Base-by-base conservation (phyloP, 2,888 invertebrate genomes). In the Hipparchia sbordonii region DNA sequence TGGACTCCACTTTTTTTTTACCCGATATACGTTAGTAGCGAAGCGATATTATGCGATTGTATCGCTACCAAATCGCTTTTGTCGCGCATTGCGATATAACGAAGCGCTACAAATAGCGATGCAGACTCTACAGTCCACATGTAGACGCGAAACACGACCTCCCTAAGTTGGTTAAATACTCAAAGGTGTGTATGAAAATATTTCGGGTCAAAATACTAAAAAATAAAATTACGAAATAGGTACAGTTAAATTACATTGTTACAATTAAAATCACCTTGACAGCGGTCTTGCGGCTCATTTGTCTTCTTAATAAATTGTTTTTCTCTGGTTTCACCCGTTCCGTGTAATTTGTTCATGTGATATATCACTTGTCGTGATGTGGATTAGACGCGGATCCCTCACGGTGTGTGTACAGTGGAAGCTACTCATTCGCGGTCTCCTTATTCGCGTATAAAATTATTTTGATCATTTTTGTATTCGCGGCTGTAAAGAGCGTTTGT, bases 251-350 rank as follows among this genome's bases (percentile, higher is more conserved):
- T 75, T 82, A 82, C 81, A 79, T 79, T 82, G 84, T 83, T 82
- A 85, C 85, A 87, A 89, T 89, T 88, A 85, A 87, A 89, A 85
- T 83, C 79, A 80, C 78, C 84, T 85, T 79, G 77, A 76, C 77
- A 79, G 74, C 76, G 74, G 77, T 76, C 72, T 72, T 69, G 76
- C 70, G 78, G 78, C 83, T 84, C 87, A 84, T 89, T 87, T 85
- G 87, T 89, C 89, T 87, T 85, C 84, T 82, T 89, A 89, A 91
- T 85, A 89, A 90, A 90, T 90, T 88, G 89, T 91, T 90, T 90
- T 89, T 88, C 86, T 83, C 82, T 78, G 82, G 80, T 80, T 77
- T 75, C 74, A 75, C 75, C 81, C 81, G 83, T 83, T 84, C 80
- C 84, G 81, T 82, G 88, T 89, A 87, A 90, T 91, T 89, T 89